Base-by-base conservation (phyloP, 2,888 invertebrate species). In the Zygothrica quintamaculata region DNA sequence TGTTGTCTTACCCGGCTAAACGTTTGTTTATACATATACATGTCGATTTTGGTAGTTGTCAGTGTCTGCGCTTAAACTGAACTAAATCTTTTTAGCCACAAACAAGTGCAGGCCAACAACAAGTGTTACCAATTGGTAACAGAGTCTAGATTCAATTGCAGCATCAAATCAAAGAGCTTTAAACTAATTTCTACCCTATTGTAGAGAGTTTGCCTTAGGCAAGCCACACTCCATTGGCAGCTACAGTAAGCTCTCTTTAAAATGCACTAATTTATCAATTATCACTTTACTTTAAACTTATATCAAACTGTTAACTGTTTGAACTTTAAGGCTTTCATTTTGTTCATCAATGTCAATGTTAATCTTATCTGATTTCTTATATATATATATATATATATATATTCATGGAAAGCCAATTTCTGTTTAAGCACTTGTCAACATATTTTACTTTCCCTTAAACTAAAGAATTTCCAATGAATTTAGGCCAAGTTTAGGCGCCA, bases 381-480 rank as follows among this genome's bases (percentile, higher is more conserved):
- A n/a, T n/a, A n/a, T 39, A 13, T 15, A 5, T 12, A 37, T 12
- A 9, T 22, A 22, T 53, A 56, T 42, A 18, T 13, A 48, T 33
- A 76, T 75, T 50, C 53, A 25, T 46, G 22, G 65, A 80, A 68
- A 61, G n/a, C 31, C 44, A 51, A 55, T 55, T 64, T 69, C 52
- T 46, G 26, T 25, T 40, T 43, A 52, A 46, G 33, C 55, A 66
- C 46, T 60, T 60, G 58, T 40, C 39, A 18, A 34, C 39, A 37
- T 47, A 40, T 29, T 44, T 39, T 39, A 51, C 53, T 52, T 43
- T 25, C 3, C 0, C 22, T 4, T 11, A 40, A 74, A 31, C 46
- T n/a, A n/a, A n/a, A 62, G 57, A 55, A 50, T 68, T 84, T 85
- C 71, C 79, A 69, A 74, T 77, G 85, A 77, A 77, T 65, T 68